phyloP scores from a whole-genome alignment of 2,113 vertebrate species.

The Lycaon pictus region DNA sequence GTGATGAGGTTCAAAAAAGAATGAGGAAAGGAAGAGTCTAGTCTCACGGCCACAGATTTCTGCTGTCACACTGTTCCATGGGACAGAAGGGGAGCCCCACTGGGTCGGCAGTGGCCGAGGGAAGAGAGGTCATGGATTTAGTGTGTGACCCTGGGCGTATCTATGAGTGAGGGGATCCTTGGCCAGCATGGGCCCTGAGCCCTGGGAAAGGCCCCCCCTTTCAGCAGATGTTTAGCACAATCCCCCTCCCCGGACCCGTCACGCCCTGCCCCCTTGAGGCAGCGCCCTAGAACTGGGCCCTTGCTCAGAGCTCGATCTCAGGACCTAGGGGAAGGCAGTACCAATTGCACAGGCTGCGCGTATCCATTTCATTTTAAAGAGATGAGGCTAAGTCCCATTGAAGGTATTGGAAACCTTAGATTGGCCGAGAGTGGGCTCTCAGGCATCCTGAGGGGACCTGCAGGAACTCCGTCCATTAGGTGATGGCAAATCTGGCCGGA shows the following conservation, averaged over 20 bases:
- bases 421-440: not conserved
- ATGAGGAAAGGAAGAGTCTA: not conserved
- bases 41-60: not conserved
- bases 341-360: not conserved
- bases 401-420: not conserved
- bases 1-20: not conserved
- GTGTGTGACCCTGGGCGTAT: not conserved
- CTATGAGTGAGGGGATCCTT: not conserved
- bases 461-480: not conserved
- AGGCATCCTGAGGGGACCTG: not conserved
- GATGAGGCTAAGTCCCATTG: not conserved
- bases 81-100: not conserved
- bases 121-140: not conserved
- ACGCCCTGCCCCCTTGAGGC: not conserved
- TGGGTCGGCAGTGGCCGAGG: not conserved
- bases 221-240: not conserved
- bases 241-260: not conserved
- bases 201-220: not conserved
- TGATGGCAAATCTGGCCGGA: not conserved
- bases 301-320: not conserved
- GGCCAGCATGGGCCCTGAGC: not conserved
- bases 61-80: not conserved
- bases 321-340: not conserved
- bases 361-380: constrained; percentile 10
- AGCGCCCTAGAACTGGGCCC: not conserved